Evolutionary conservation across 2,113 vertebrate species (phyloP), one percentile per base, ranked within the genome.

Genomic region (Pimephales promelas): DNA sequence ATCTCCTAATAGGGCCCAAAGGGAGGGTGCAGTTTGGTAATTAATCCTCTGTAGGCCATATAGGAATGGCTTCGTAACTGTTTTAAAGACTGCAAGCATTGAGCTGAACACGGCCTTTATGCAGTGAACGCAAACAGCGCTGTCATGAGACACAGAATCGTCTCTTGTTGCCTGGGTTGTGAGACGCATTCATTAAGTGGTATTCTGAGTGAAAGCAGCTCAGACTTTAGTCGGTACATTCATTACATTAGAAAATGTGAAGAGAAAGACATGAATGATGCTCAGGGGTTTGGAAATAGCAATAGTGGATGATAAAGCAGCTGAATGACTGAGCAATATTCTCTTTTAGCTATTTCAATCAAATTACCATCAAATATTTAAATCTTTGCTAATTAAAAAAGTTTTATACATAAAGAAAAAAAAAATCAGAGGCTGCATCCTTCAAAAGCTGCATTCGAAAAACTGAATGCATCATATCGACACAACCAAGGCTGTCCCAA

Each of bases 21-120:
- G 97, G 97, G 96, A 95, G 92, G 95, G 94, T 75, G 94, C 94
- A 95, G 94, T 95, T 96, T 96, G 93, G 95, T 97, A 96, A 93
- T 95, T 96, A 96, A 95, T 93, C 96, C 97, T 97, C 96, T 88
- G 95, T 93, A 96, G 96, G 94, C 95, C 92, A 92, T 94, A 93
- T 95, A 95, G 86, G 93, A 96, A 95, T 91, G 91, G 89, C 89
- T 92, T 91, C 89, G 82, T 88, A 90, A 90, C 90, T 49, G 59
- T 88, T 92, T 91, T 87, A 92, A 94, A 90, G 80, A 89, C 80
- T 87, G 82, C 85, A 18, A 68, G 40, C 62, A 85, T 84, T 87
- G 84, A 83, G 81, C 75, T 75, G 78, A 88, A 82, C 88, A 40
- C 87, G 82, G 72, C 89, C 84, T 89, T 93, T 93, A 93, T 90